Conservation (phyloP, 2,888 invertebrate genomes). For the Epinotia demarniana region DNA sequence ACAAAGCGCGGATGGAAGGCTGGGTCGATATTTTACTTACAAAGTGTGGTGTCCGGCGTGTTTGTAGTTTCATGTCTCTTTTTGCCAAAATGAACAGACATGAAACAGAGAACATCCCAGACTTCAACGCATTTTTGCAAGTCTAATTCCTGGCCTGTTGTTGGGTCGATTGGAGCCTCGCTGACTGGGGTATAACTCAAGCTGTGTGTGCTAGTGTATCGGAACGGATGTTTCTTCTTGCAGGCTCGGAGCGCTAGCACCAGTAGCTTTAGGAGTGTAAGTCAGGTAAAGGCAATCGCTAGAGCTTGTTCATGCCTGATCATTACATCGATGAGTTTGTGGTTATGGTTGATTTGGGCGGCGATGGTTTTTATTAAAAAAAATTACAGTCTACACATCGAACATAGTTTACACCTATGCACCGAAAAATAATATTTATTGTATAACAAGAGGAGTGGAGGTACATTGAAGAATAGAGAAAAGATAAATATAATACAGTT, state of each 20-base stretch:
- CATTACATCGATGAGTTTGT: slow-evolving; percentile 64
- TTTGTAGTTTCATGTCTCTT: no score
- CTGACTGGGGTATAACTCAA: slow-evolving; percentile 47
- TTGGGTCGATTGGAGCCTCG: neutral
- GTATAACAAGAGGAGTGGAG: no score
- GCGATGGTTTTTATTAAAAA: slow-evolving; percentile 65
- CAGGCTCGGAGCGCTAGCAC: slow-evolving; percentile 95
- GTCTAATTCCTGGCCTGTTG: neutral
- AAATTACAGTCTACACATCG: no score
- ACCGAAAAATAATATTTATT: no score
- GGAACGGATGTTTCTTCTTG: slow-evolving; percentile 85
- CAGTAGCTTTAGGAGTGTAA: slow-evolving; percentile 95
- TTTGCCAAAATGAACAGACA: no score
- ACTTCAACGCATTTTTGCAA: no score
- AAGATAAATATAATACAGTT: no score
- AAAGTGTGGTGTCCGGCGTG: no score
- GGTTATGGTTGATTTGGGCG: slow-evolving; percentile 64
- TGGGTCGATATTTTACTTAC: neutral
- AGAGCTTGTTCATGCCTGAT: slow-evolving; percentile 73
- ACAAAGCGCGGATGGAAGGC: neutral
- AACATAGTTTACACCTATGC: no score
- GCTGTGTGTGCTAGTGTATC: slow-evolving; percentile 83
- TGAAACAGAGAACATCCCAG: no score
- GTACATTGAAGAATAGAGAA: no score
- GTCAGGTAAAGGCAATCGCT: slow-evolving; percentile 88